A percentile compares a stretch with the other conserved stretches of the same genome.
phyloP scores from a whole-genome alignment of 2,113 vertebrate species.

The Nettapus auritus region DNA sequence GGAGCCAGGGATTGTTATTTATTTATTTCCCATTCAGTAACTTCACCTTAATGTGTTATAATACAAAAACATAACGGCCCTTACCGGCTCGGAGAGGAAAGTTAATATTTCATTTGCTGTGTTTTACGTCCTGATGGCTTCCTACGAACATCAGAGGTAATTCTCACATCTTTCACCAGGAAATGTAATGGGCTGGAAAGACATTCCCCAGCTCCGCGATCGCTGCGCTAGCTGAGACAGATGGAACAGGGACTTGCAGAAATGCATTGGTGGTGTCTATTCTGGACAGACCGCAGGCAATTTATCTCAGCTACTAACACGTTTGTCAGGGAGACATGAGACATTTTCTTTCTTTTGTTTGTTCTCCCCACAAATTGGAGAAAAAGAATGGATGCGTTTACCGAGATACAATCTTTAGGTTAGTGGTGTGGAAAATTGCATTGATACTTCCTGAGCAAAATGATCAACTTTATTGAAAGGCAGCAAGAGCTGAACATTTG shows the following conservation, averaged over 20 bases:
- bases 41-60: conserved; percentile 43
- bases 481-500: conserved; percentile 35
- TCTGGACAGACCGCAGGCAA: conserved; percentile 2
- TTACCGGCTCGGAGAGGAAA: conserved; percentile 46
- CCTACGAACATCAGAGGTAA: conserved; percentile 59
- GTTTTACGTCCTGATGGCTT: conserved; percentile 56
- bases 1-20: neutral
- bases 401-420: conserved; percentile 42
- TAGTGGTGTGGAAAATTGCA: conserved; percentile 66
- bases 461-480: conserved; percentile 65
- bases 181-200: conserved; percentile 73
- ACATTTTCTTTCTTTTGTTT: conserved; percentile 3
- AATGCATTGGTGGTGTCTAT: neutral
- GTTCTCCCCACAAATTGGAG: neutral
- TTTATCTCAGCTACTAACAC: neutral
- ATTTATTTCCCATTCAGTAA: neutral
- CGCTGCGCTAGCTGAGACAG: neutral
- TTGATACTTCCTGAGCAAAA: conserved; percentile 45
- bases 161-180: conserved; percentile 56
- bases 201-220: conserved; percentile 11
- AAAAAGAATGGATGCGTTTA: neutral
- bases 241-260: neutral
- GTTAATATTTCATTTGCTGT: conserved; percentile 71
- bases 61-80: conserved; percentile 33
- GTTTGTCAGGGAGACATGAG: neutral